Conservation (phyloP, 2,888 invertebrate species). For the Drosophila neutralis region DNA sequence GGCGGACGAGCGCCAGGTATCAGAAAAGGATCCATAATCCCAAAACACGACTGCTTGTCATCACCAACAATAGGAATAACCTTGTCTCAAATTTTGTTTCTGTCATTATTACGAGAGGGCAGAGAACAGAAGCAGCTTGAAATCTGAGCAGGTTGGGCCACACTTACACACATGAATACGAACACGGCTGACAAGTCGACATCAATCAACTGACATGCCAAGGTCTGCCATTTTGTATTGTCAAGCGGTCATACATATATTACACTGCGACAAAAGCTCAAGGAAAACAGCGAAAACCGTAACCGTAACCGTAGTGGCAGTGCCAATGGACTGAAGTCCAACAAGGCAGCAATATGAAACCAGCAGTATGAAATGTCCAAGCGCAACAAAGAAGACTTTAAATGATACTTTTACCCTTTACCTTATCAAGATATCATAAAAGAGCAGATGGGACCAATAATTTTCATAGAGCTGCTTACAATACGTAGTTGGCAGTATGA, state of each 20-base stretch:
- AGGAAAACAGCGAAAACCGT: background rate
- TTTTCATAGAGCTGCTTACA: background rate
- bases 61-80: conserved; percentile 28
- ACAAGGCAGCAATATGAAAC: background rate
- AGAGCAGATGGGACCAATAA: background rate
- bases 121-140: background rate
- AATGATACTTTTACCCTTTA: background rate
- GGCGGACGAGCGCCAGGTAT: background rate
- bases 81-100: conserved; percentile 20
- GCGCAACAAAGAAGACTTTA: background rate
- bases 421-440: background rate
- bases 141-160: conserved; percentile 7
- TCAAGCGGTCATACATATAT: conserved; percentile 13
- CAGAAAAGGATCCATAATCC: conserved; percentile 22
- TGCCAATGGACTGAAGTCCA: background rate
- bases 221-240: conserved; percentile 43
- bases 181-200: conserved; percentile 52
- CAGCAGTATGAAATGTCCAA: background rate
- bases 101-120: conserved; percentile 29
- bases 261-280: conserved; percentile 19
- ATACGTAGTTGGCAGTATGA: background rate
- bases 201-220: conserved; percentile 70
- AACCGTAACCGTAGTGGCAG: background rate
- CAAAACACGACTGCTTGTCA: background rate
- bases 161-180: conserved; percentile 25